These are phyloP conservation scores for Melinopterus prodromus DNA, from an alignment of 2,888 invertebrate genomes.

Conservation along the genomic window DNA sequence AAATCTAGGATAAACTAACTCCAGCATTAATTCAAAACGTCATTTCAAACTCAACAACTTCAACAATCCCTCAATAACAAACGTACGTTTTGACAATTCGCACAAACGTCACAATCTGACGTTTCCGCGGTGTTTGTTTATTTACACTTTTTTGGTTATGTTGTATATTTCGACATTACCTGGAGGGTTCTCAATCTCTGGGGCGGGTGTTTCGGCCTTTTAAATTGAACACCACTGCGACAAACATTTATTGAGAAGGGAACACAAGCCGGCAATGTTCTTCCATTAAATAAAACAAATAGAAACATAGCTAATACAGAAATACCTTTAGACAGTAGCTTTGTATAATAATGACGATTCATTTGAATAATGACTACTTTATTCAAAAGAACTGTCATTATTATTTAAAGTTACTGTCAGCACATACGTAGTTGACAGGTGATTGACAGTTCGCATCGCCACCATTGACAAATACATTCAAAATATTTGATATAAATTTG, in stretches of 20 bases:
- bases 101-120: neutral
- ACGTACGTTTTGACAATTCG: neutral
- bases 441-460: no score
- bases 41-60: neutral
- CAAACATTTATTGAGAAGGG: neutral
- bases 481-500: no score
- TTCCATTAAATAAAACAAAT: no score
- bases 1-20: conserved; percentile 5
- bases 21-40: neutral
- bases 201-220: neutral
- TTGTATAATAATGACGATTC: no score
- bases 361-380: no score
- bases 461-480: no score
- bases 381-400: no score
- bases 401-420: no score
- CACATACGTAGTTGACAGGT: no score
- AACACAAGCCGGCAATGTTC: no score
- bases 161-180: neutral
- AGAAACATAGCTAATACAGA: no score
- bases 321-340: no score
- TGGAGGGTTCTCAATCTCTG: neutral
- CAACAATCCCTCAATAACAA: neutral
- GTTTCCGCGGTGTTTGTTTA: neutral
- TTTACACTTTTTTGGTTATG: neutral
- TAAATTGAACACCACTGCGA: neutral